Conservation (phyloP, 2,888 invertebrate genomes). For the Napeogenes inachia region DNA sequence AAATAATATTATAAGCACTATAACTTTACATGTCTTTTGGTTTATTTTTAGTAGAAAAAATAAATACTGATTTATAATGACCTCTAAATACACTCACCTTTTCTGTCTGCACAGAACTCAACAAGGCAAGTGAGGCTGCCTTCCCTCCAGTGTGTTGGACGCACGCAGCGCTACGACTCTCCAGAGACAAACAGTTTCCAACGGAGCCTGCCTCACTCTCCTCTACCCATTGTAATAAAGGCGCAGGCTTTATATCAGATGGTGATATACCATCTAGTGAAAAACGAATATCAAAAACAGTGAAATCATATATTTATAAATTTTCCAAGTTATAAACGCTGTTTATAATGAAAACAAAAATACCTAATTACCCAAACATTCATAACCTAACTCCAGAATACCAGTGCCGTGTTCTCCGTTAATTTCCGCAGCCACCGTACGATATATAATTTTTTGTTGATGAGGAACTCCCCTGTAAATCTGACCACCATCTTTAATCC, state of each 20-base stretch:
- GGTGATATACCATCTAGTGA: slow-evolving; percentile 33
- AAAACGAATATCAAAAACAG: background rate
- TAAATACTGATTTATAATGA: no score
- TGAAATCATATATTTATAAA: background rate
- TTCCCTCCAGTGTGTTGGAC: slow-evolving; percentile 84
- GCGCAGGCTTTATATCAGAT: slow-evolving; percentile 36
- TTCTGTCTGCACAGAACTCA: slow-evolving; percentile 64
- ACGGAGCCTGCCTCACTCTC: slow-evolving; percentile 43
- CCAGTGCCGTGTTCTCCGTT: slow-evolving; percentile 56
- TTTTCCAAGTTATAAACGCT: no score
- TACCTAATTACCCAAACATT: slow-evolving; percentile 40
- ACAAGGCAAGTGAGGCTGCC: slow-evolving; percentile 84
- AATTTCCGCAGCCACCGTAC: slow-evolving; percentile 46
- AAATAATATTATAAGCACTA: no score
- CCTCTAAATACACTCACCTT: slow-evolving; percentile 49
- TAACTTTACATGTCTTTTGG: no score
- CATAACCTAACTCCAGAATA: slow-evolving; percentile 54
- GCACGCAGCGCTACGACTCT: slow-evolving; percentile 69
- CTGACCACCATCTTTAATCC: slow-evolving; percentile 45
- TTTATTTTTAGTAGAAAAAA: no score
- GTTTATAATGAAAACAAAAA: background rate
- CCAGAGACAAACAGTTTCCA: slow-evolving; percentile 61
- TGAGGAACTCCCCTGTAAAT: slow-evolving; percentile 49
- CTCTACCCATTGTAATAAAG: slow-evolving; percentile 48
- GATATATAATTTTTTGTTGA: slow-evolving; percentile 45